Evolutionary conservation across 2,113 vertebrate genomes (phyloP).

Genomic region (Gobiocypris rarus): DNA sequence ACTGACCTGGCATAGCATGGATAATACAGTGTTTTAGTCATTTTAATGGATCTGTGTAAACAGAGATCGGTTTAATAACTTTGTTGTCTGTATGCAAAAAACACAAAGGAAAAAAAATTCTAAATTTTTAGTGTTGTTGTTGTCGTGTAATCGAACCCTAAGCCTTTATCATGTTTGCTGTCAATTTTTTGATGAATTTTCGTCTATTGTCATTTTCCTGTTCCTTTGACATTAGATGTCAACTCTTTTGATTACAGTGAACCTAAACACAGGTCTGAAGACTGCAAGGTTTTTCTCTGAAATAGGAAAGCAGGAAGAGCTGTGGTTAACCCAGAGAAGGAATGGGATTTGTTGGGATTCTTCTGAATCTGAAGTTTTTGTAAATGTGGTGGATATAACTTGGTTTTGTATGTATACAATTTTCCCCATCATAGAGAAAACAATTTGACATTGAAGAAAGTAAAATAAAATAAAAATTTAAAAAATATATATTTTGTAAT

Average conservation of each 20-base stretch:
- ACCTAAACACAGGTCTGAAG: background rate
- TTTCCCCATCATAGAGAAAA: background rate
- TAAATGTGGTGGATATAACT: background rate
- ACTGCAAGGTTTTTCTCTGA: background rate
- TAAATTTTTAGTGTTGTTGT: too few relatives aligned
- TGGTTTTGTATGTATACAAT: background rate
- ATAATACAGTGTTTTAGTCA: too few relatives aligned
- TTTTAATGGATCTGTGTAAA: too few relatives aligned
- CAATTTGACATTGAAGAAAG: background rate
- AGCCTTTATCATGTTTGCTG: background rate
- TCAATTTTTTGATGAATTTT: background rate
- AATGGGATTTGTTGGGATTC: background rate
- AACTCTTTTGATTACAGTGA: conserved; percentile 7
- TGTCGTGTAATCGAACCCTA: too few relatives aligned
- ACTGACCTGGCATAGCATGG: too few relatives aligned
- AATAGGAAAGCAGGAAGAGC: background rate
- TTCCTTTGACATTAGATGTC: background rate
- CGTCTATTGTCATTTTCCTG: background rate
- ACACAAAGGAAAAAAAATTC: too few relatives aligned
- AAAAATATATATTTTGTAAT: background rate
- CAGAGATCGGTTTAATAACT: too few relatives aligned
- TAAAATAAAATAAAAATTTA: background rate
- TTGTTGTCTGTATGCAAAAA: too few relatives aligned
- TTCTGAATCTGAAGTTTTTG: background rate
- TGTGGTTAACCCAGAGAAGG: background rate